These are phyloP conservation scores for Epinotia ramella DNA, from an alignment of 2,888 invertebrate species.

Conservation along the genomic window DNA sequence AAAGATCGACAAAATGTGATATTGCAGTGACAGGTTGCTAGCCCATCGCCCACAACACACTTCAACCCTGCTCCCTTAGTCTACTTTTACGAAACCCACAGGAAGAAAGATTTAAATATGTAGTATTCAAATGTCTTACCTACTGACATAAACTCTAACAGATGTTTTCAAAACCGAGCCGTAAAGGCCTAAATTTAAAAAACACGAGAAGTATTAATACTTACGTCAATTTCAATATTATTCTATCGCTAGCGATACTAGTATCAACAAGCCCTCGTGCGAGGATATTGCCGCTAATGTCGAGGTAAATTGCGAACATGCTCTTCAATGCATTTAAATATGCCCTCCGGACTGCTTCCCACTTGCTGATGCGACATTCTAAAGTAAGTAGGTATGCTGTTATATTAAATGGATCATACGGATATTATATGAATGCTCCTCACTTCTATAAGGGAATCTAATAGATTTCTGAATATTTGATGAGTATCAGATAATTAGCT, in stretches of 20 bases:
- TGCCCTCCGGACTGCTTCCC: conserved; percentile 22
- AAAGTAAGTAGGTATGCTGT: conserved; percentile 8
- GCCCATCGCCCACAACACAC: too few species aligned
- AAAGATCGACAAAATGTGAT: too few species aligned
- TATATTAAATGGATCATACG: conserved; percentile 19
- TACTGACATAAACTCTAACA: too few species aligned
- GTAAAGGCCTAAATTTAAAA: neutral
- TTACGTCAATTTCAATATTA: conserved; percentile 36
- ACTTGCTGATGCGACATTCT: neutral
- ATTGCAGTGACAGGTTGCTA: too few species aligned
- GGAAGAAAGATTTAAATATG: too few species aligned
- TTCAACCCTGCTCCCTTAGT: too few species aligned
- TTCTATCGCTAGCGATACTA: conserved; percentile 6
- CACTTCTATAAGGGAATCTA: neutral
- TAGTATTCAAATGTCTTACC: too few species aligned
- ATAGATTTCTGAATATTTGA: neutral
- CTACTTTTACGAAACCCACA: too few species aligned
- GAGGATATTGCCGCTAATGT: conserved; percentile 36
- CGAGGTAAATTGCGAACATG: conserved; percentile 34
- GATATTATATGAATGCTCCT: neutral
- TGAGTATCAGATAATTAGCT: neutral
- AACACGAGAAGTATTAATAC: conserved; percentile 19
- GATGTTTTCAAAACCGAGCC: too few species aligned
- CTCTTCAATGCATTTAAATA: conserved; percentile 51
- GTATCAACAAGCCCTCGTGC: conserved; percentile 35